Evolutionary conservation across 2,888 invertebrate species (phyloP).

Genomic region (Chaitophorus viminalis): DNA sequence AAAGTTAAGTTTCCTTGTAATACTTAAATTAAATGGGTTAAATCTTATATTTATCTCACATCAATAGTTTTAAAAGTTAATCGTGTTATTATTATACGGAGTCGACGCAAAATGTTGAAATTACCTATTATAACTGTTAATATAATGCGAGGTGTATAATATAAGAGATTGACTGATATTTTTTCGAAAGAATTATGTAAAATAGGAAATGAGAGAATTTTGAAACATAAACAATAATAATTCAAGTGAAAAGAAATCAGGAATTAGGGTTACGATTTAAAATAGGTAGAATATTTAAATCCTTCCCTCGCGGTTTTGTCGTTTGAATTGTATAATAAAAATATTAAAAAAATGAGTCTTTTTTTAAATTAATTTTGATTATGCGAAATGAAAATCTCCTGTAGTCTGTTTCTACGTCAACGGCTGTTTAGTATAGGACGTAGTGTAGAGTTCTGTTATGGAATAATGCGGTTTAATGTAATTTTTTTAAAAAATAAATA

Average conservation of each 20-base stretch:
- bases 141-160: neutral
- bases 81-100: neutral
- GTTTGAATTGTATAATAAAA: neutral
- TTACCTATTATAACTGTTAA: constrained; percentile 14
- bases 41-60: neutral
- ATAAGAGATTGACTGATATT: neutral
- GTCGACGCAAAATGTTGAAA: neutral
- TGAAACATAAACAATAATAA: neutral
- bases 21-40: neutral
- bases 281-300: neutral
- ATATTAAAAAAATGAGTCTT: neutral
- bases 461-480: neutral
- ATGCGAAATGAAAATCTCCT: neutral
- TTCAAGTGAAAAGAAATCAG: constrained; percentile 16
- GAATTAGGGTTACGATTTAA: constrained; percentile 9
- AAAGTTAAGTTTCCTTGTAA: neutral
- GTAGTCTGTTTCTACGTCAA: neutral
- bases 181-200: neutral
- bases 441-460: neutral
- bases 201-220: constrained; percentile 4
- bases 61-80: constrained; percentile 6
- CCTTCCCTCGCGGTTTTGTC: neutral
- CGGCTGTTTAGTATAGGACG: neutral
- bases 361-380: neutral
- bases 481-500: neutral